phyloP scores from a whole-genome alignment of 2,113 vertebrate genomes.

The Paramisgurnus dabryanus region DNA sequence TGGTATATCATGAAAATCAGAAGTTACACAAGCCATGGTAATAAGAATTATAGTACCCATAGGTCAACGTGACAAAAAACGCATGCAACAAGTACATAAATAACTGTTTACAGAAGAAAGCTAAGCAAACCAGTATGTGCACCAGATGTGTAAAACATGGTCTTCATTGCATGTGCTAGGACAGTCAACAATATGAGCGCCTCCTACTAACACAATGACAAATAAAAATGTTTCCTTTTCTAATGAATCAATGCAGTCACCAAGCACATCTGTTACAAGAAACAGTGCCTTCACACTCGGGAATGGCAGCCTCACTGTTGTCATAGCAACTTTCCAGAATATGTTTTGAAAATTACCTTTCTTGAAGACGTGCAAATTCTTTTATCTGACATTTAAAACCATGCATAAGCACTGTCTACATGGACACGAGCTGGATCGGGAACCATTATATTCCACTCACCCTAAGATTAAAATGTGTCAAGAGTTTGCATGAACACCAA shows the following conservation, averaged over 20 bases:
- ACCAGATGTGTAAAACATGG: constrained; percentile 1
- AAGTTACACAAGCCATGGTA: not conserved
- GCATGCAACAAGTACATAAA: not conserved
- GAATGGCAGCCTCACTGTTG: constrained; percentile 52
- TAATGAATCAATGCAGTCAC: constrained; percentile 36
- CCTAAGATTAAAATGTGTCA: not conserved
- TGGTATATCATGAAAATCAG: not conserved
- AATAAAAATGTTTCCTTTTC: constrained; percentile 27
- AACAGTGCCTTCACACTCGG: constrained; percentile 11
- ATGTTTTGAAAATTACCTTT: constrained; percentile 42
- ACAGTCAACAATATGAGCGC: constrained; percentile 16
- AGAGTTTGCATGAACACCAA: not conserved
- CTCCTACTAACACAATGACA: constrained; percentile 23
- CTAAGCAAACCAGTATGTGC: not conserved
- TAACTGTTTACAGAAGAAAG: not conserved
- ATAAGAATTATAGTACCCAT: not conserved
- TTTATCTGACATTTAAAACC: constrained; percentile 33
- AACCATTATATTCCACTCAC: not conserved
- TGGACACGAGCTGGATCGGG: not conserved
- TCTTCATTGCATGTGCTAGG: constrained; percentile 1
- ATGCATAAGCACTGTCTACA: not conserved
- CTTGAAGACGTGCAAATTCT: constrained; percentile 30
- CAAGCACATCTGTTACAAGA: constrained; percentile 23
- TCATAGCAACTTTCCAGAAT: constrained; percentile 55
- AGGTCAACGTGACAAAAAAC: not conserved